Conservation (phyloP, 2,888 invertebrate species). For the Agrotis puta region DNA sequence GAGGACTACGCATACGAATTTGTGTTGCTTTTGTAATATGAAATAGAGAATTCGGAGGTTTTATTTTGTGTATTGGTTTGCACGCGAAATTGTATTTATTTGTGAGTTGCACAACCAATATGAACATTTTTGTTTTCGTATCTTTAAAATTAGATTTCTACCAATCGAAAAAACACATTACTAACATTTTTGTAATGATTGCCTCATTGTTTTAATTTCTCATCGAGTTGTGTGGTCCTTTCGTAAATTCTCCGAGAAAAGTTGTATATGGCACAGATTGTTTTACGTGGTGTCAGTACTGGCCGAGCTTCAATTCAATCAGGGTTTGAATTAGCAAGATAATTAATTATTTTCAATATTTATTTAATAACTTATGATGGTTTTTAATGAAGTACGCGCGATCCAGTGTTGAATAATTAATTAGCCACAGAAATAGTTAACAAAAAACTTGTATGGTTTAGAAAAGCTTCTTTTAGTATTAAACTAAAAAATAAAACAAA, state of each 20-base stretch:
- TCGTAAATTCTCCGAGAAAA: not conserved
- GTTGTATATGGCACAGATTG: not conserved
- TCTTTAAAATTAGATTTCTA: too few species aligned
- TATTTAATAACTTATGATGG: too few species aligned
- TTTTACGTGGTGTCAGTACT: too few species aligned
- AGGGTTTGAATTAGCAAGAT: too few species aligned
- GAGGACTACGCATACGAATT: constrained; percentile 23
- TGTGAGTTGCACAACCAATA: not conserved
- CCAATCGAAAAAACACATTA: not conserved
- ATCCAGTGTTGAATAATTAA: too few species aligned
- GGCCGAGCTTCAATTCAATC: too few species aligned
- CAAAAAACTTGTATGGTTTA: too few species aligned
- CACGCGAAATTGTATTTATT: not conserved
- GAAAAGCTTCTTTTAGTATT: too few species aligned
- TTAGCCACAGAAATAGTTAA: too few species aligned
- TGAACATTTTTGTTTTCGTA: not conserved
- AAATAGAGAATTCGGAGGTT: not conserved
- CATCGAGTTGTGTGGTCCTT: not conserved
- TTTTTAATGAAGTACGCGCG: too few species aligned
- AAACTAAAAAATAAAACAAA: not conserved
- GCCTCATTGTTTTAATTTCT: not conserved
- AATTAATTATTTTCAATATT: too few species aligned
- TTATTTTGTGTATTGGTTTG: not conserved
- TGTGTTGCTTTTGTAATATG: constrained; percentile 5
- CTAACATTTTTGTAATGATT: not conserved